These are phyloP conservation scores for Dipodomys stephensi DNA, from an alignment of 2,113 vertebrate genomes.

Conservation along the genomic window DNA sequence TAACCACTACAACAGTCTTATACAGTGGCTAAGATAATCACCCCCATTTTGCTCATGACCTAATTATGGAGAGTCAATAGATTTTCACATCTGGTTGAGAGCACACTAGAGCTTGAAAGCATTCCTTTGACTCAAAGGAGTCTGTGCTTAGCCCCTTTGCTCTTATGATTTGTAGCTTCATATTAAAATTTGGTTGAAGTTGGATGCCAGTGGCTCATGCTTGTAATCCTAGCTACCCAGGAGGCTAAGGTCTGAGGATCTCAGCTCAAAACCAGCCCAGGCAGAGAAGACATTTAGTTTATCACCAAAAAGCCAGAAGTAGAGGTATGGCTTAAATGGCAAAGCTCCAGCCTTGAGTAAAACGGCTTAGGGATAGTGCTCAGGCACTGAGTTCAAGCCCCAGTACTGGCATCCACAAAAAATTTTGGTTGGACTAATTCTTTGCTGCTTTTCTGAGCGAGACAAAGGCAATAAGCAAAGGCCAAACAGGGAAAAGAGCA, in stretches of 20 bases:
- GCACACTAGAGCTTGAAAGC: background rate
- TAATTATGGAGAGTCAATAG: background rate
- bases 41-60: background rate
- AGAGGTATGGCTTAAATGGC: too few relatives aligned
- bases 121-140: background rate
- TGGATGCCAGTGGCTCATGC: too few relatives aligned
- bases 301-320: too few relatives aligned
- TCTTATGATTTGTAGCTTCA: background rate
- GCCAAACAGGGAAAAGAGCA: background rate
- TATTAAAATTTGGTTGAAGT: background rate
- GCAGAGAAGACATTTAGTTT: too few relatives aligned
- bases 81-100: background rate
- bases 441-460: background rate
- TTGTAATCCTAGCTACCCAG: too few relatives aligned
- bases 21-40: background rate
- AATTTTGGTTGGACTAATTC: background rate
- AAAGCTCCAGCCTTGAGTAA: too few relatives aligned
- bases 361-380: too few relatives aligned
- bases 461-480: constrained; percentile 9
- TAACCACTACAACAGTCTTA: background rate
- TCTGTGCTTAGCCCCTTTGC: background rate
- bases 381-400: too few relatives aligned
- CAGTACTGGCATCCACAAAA: too few relatives aligned
- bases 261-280: too few relatives aligned
- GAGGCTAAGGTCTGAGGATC: too few relatives aligned